Base-by-base conservation (phyloP, 2,113 vertebrate species). In the Pyrgilauda ruficollis region DNA sequence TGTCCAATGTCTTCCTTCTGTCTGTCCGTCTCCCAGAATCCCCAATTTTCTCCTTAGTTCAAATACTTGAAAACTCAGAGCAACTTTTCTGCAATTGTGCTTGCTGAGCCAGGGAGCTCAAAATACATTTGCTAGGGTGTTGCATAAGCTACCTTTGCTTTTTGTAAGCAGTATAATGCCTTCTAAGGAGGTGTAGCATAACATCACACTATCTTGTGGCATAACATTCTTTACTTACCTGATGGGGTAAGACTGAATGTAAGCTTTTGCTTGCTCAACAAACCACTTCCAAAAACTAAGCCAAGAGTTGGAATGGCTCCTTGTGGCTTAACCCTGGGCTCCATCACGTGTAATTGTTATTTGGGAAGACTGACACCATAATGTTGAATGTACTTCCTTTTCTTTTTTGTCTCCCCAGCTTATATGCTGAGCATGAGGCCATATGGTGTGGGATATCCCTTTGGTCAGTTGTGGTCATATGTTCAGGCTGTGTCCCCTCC, bases 301-400 rank as follows among this genome's bases (percentile, higher is more conserved):
- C 47, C 28, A 33, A 30, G 53, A 73, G 35, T 14, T 89, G 41
- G 50, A 67, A 55, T 72, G 13, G 31, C 49, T 52, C 12, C 20
- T 44, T 67, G n/a, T 62, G 61, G 18, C 33, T 86, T 89, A 67
- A 66, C 47, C 31, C 18, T 4, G 7, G 35, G 7, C 37, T 79
- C 24, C 7, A 4, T 66, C 46, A 33, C 0, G 0, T 0, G 0
- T 33, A 44, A 13, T 0, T 2, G 15, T 56, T 52, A 5, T 41
- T 62, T 67, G 59, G 31, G 14, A 68, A 68, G 68, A 41, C 7
- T 30, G 35, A 64, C 4, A 1, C 21, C 2, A 0, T 67, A 6
- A 14, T 24, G 37, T 28, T 17, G 5, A 28, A 30, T 2, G 2
- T 63, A 3, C 7, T 8, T 6, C 17, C 0, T 0, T 4, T n/a